These are phyloP conservation scores for Azorinus chamasolen DNA, from an alignment of 2,888 invertebrate genomes.

Conservation along the genomic window DNA sequence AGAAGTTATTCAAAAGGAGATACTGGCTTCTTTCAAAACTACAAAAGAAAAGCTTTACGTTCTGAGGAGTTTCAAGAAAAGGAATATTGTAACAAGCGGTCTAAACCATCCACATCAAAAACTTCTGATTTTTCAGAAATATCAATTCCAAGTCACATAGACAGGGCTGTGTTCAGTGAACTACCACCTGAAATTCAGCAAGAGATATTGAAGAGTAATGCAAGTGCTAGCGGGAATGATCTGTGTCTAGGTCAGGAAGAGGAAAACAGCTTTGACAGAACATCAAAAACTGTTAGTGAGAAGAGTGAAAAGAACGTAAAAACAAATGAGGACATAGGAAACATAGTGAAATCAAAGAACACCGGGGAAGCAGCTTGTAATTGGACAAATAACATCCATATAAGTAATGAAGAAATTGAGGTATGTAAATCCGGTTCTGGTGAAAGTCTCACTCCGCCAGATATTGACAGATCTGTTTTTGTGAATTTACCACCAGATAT, in stretches of 20 bases:
- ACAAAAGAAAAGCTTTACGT: too few species aligned
- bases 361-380: too few species aligned
- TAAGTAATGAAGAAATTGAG: background rate
- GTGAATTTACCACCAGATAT: conserved; percentile 71
- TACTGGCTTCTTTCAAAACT: too few species aligned
- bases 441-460: conserved; percentile 33
- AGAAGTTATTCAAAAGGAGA: background rate
- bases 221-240: too few species aligned
- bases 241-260: too few species aligned
- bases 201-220: conserved; percentile 61
- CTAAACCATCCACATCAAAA: background rate
- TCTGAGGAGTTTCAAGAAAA: too few species aligned
- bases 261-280: too few species aligned
- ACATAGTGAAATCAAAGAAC: too few species aligned
- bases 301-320: too few species aligned
- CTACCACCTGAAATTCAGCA: conserved; percentile 74
- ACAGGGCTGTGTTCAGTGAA: conserved; percentile 67
- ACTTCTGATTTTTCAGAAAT: background rate
- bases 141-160: conserved; percentile 60
- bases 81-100: too few species aligned
- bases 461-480: conserved; percentile 73
- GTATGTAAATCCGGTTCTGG: background rate
- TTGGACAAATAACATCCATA: background rate
- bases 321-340: too few species aligned
- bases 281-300: too few species aligned